Evolutionary conservation across 2,113 vertebrate species (phyloP).

Genomic region (Dissostichus mawsoni): DNA sequence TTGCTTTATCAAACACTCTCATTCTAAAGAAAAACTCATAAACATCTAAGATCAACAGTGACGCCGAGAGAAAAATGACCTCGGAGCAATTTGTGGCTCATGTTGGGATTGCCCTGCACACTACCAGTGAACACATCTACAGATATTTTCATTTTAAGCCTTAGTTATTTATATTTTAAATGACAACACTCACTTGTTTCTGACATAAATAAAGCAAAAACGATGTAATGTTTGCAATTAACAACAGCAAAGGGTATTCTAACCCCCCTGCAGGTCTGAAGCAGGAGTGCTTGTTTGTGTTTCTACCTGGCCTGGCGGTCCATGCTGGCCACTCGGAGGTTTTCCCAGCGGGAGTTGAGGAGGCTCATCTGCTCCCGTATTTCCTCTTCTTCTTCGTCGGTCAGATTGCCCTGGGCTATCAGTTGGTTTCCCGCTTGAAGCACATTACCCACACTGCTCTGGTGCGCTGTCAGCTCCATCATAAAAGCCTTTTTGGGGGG

Average conservation of each 20-base stretch:
- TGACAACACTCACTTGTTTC: background rate
- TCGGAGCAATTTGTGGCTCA: background rate
- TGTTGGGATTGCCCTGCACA: too few relatives aligned
- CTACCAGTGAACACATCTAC: too few relatives aligned
- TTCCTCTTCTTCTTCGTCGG: slow-evolving; percentile 94
- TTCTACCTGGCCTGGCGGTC: slow-evolving; percentile 93
- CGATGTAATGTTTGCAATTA: background rate
- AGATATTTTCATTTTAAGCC: too few relatives aligned
- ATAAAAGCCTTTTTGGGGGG: slow-evolving; percentile 88
- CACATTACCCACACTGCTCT: slow-evolving; percentile 96
- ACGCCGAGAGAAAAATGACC: background rate
- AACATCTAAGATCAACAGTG: slow-evolving; percentile 13
- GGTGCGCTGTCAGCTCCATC: slow-evolving; percentile 97
- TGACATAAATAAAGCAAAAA: background rate
- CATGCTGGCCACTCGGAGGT: slow-evolving; percentile 95
- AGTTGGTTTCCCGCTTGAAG: slow-evolving; percentile 96
- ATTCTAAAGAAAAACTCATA: slow-evolving; percentile 28
- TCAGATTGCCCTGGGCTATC: slow-evolving; percentile 92
- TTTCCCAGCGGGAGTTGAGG: slow-evolving; percentile 96
- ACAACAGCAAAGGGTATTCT: background rate
- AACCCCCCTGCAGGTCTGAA: background rate
- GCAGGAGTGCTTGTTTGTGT: background rate
- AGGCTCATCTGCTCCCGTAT: slow-evolving; percentile 97
- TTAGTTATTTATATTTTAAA: too few relatives aligned
- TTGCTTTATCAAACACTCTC: slow-evolving; percentile 37